Evolutionary conservation across 2,113 vertebrate species (phyloP).

Genomic region (Melierax canorus): DNA sequence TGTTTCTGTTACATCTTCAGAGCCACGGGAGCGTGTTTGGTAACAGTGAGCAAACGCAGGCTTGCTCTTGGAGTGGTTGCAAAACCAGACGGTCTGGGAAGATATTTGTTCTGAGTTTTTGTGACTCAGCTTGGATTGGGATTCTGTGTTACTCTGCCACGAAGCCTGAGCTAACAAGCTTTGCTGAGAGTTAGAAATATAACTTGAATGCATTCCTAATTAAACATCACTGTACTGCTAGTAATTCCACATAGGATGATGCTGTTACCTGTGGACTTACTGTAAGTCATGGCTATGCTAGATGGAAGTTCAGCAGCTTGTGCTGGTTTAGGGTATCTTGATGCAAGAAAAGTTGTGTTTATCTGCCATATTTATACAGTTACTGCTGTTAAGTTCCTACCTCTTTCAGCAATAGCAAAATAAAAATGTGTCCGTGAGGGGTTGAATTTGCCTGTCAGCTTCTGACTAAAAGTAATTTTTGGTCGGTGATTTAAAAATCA

Average conservation of each 20-base stretch:
- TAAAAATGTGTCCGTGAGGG: background rate
- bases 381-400: background rate
- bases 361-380: background rate
- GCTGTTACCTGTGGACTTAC: background rate
- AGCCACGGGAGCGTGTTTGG: background rate
- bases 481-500: background rate
- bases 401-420: background rate
- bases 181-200: background rate
- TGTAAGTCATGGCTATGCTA: background rate
- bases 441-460: background rate
- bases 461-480: background rate
- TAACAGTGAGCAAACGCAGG: background rate
- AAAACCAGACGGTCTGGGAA: background rate
- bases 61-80: accelerated
- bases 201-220: background rate
- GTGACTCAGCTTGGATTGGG: background rate
- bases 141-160: background rate
- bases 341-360: background rate
- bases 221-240: background rate
- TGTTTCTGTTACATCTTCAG: background rate
- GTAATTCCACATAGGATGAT: background rate
- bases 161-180: background rate
- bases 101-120: background rate
- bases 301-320: background rate
- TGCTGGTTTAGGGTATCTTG: background rate